phyloP scores from a whole-genome alignment of 2,888 invertebrate species.

The Diloba caeruleocephala region DNA sequence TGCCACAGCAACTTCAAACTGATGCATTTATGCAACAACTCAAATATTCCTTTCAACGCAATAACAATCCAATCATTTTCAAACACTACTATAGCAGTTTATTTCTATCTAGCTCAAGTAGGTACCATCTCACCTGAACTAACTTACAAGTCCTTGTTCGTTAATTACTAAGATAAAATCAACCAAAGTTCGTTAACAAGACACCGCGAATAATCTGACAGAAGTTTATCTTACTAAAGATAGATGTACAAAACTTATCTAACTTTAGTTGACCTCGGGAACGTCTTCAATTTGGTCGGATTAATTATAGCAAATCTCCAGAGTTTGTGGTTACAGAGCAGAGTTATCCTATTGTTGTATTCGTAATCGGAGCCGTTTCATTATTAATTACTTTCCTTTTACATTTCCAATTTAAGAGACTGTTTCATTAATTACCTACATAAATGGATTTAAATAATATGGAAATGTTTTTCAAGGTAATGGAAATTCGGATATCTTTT shows the following conservation, averaged over 20 bases:
- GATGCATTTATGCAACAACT: too few species aligned
- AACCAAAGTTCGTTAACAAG: constrained; percentile 62
- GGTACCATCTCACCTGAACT: constrained; percentile 24
- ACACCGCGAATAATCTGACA: constrained; percentile 53
- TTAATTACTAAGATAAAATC: constrained; percentile 65
- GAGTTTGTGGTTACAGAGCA: constrained; percentile 21
- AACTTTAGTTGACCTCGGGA: constrained; percentile 55
- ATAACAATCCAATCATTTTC: too few species aligned
- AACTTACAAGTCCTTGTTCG: constrained; percentile 33
- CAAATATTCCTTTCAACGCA: too few species aligned
- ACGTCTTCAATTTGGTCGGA: constrained; percentile 53
- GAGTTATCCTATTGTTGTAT: constrained; percentile 32
- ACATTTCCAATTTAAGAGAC: constrained; percentile 25
- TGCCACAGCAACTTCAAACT: too few species aligned
- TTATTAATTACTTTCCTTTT: constrained; percentile 49
- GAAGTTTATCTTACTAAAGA: constrained; percentile 63
- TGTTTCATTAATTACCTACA: constrained; percentile 36
- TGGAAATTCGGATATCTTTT: too few species aligned
- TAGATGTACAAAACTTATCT: constrained; percentile 60
- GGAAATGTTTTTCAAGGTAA: too few species aligned
- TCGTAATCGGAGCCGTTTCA: constrained; percentile 36
- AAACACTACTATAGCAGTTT: constrained; percentile 19
- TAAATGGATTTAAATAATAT: too few species aligned
- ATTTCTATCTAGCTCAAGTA: constrained; percentile 15
- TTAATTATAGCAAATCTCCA: constrained; percentile 59